These are phyloP conservation scores for Mallotus villosus DNA, from an alignment of 2,797 vertebrate genomes.

Conservation along the genomic window DNA sequence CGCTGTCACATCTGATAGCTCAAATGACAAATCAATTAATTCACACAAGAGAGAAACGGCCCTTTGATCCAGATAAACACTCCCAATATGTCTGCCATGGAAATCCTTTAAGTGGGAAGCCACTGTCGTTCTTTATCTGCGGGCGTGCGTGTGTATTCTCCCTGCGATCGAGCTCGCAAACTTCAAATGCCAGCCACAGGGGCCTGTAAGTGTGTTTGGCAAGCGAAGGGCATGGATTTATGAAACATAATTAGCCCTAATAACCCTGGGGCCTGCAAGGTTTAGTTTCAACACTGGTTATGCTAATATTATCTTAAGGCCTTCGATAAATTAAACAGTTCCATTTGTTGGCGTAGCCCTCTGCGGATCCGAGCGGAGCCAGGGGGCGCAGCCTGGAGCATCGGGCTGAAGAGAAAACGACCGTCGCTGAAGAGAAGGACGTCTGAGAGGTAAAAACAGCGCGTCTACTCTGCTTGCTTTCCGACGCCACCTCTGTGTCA, in stretches of 20 bases:
- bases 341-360: slow-evolving; percentile 40
- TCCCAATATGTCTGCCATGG: slow-evolving; percentile 34
- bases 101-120: slow-evolving; percentile 63
- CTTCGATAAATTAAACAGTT: slow-evolving; percentile 61
- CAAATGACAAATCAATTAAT: slow-evolving; percentile 64
- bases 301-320: slow-evolving; percentile 69
- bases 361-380: slow-evolving; percentile 29
- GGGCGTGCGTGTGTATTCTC: slow-evolving; percentile 40
- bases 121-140: slow-evolving; percentile 61
- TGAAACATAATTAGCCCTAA: slow-evolving; percentile 64
- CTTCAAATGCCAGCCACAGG: slow-evolving; percentile 54
- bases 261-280: slow-evolving; percentile 62
- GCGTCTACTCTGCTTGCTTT: too few relatives aligned
- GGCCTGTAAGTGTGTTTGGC: slow-evolving; percentile 56
- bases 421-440: background rate
- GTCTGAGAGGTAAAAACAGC: background rate
- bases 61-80: slow-evolving; percentile 66
- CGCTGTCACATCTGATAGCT: slow-evolving; percentile 62
- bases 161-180: slow-evolving; percentile 49
- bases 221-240: slow-evolving; percentile 62
- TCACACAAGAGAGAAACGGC: slow-evolving; percentile 43
- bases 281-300: slow-evolving; percentile 61
- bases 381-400: slow-evolving; percentile 31
- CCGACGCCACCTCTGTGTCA: too few relatives aligned
- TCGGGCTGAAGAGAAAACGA: background rate